These are phyloP conservation scores for Ageneiosus marmoratus DNA, from an alignment of 2,113 vertebrate species.

Conservation along the genomic window DNA sequence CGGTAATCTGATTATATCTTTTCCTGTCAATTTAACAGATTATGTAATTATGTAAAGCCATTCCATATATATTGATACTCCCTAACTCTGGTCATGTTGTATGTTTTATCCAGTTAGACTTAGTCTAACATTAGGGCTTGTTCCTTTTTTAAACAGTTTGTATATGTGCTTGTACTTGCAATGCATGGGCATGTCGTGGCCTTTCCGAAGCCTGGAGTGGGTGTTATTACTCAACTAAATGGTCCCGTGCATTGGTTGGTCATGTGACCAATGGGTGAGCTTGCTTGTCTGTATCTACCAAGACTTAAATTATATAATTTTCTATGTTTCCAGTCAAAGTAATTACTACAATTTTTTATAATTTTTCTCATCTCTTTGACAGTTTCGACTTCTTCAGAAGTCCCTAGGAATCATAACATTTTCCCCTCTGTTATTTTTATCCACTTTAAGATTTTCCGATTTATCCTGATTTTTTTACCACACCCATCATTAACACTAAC, in stretches of 20 bases:
- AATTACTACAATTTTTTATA: not conserved
- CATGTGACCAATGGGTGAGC: not conserved
- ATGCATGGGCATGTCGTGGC: not conserved
- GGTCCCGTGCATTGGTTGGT: not conserved
- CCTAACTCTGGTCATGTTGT: not conserved
- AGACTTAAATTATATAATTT: not conserved
- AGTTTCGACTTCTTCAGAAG: not conserved
- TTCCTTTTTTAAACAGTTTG: not conserved
- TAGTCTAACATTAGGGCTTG: not conserved
- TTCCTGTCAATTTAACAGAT: too few relatives aligned
- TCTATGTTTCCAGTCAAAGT: not conserved
- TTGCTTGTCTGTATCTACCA: not conserved
- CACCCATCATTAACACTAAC: slow-evolving; percentile 5
- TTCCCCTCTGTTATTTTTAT: slow-evolving; percentile 13
- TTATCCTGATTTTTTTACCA: not conserved
- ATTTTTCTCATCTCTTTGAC: too few relatives aligned
- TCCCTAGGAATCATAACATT: not conserved
- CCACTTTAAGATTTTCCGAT: not conserved
- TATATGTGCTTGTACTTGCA: not conserved
- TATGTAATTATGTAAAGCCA: too few relatives aligned
- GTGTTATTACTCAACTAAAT: not conserved
- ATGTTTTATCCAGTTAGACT: not conserved
- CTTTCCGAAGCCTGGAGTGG: not conserved
- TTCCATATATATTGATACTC: too few relatives aligned
- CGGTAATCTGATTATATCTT: too few relatives aligned